phyloP scores from a whole-genome alignment of 2,113 vertebrate genomes.

The Ammodytes dubius region DNA sequence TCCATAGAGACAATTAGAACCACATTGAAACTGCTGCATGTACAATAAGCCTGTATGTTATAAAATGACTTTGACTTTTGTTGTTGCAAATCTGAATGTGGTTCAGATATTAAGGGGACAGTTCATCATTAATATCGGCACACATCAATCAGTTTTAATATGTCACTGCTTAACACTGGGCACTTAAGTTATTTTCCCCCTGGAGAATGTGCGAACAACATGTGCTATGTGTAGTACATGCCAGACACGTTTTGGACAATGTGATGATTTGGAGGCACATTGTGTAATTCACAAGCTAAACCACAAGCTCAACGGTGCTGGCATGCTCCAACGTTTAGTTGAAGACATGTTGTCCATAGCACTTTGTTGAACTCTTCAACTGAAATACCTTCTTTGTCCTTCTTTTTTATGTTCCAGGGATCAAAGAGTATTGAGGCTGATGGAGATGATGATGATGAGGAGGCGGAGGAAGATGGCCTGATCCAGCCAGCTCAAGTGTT shows the following conservation, averaged over 20 bases:
- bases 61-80: too few relatives aligned
- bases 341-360: conserved; percentile 6
- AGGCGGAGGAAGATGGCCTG: conserved; percentile 91
- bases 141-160: not conserved
- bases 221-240: not conserved
- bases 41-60: not conserved
- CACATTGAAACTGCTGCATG: conserved; percentile 43
- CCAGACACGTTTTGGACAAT: not conserved
- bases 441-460: conserved; percentile 92
- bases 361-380: conserved; percentile 51
- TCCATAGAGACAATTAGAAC: conserved; percentile 51
- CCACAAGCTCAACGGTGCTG: conserved; percentile 30
- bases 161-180: not conserved
- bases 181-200: not conserved
- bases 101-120: not conserved
- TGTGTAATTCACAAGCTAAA: conserved; percentile 29
- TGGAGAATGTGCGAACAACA: not conserved
- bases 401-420: conserved; percentile 87
- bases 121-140: not conserved
- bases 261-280: conserved; percentile 7
- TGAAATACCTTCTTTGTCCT: conserved; percentile 34
- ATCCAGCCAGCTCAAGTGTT: conserved; percentile 97
- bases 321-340: conserved; percentile 8
- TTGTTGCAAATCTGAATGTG: not conserved
- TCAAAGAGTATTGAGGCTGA: conserved; percentile 88